Evolutionary conservation across 1,140 invertebrate species (phyloP), one percentile per base, ranked within the genome.

Genomic region (Zeugodacus cucurbitae): DNA sequence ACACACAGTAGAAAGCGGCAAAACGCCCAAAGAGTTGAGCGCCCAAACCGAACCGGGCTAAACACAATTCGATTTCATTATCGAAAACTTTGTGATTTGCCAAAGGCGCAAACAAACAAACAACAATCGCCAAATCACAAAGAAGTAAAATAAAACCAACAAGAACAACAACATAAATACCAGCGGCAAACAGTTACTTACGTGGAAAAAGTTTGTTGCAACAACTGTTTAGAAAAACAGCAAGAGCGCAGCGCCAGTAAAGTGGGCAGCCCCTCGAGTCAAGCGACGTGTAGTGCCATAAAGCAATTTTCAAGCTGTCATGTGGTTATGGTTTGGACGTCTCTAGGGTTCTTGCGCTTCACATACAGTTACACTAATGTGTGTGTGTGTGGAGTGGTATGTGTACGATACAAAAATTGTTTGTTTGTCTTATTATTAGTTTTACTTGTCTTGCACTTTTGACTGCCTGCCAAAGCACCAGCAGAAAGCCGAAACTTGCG

Each of bases 51-150:
- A 34, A 44, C 44, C 37, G n/a, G n/a, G 17, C 74, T n/a, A 62
- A 82, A 54, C 41, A 82, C n/a, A 82, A 82, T 82, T 82, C 74
- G 74, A 82, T 82, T 82, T 82, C 74, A 82, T 82, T 82, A 82
- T 82, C 74, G 74, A 26, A 82, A 82, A 48, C 41, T 48, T 82
- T 82, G 34, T 54, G 74, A 82, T 48, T 82, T 48, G 74, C 74
- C 74, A 82, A 82, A 48, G 74, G 74, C 22, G 41, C 37, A 82
- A 82, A 82, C 74, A 82, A 82, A 41, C 44, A 44, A 70, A 32
- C 14, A 70, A 70, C 14, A 32, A 54, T 29, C 29, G 14, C 32
- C 11, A 34, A 32, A 70, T 14, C 14, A 34, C 14, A 34, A 5
- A 70, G 26, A 14, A 70, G 14, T 34, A 70, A 20, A 54, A 37